Conservation (phyloP, 2,888 invertebrate species). For the Agriotes lineatus region DNA sequence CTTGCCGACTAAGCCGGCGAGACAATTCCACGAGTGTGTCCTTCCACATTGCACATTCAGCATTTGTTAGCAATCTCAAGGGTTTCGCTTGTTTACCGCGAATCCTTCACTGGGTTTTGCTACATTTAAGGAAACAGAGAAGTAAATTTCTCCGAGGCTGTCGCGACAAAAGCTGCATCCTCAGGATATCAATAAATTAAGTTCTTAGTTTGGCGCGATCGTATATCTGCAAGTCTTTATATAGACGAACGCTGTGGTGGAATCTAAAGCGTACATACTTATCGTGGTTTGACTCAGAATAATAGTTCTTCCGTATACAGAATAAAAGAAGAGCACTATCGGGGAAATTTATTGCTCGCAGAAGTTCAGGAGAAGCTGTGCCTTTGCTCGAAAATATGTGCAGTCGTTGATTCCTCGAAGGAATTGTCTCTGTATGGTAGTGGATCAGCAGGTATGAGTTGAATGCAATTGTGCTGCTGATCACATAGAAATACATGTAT, state of each 20-base stretch:
- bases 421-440: conserved; percentile 7
- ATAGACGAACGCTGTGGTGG: conserved; percentile 31
- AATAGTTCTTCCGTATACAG: conserved; percentile 27
- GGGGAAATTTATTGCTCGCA: neutral
- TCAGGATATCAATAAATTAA: conserved; percentile 35
- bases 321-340: conserved; percentile 6
- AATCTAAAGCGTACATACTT: conserved; percentile 11
- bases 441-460: no score
- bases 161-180: conserved; percentile 29
- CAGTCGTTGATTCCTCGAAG: conserved; percentile 1
- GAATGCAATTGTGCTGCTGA: no score
- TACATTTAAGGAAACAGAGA: conserved; percentile 36
- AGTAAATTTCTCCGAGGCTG: conserved; percentile 26
- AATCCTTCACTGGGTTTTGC: conserved; percentile 18
- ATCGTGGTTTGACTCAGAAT: conserved; percentile 18
- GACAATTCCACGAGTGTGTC: no score
- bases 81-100: conserved; percentile 9
- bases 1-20: no score
- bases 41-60: neutral
- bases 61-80: no score
- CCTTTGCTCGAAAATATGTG: conserved; percentile 10
- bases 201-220: conserved; percentile 33
- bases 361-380: neutral
- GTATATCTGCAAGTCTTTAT: conserved; percentile 36
- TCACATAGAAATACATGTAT: no score